These are phyloP conservation scores for Seira musarum DNA, from an alignment of 2,888 invertebrate genomes.

Conservation along the genomic window DNA sequence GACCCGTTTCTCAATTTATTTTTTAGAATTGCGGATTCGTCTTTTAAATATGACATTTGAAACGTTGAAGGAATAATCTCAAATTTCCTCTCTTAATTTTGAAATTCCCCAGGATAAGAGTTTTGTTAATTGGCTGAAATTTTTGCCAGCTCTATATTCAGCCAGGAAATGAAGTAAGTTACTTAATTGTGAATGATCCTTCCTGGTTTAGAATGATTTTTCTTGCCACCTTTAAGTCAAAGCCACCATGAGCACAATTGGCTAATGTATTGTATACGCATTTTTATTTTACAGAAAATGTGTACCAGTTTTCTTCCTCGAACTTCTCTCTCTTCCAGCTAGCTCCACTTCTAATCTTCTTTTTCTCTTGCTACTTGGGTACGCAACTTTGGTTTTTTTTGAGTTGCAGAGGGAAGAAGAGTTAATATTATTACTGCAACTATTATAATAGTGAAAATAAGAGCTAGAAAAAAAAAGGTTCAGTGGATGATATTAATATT, in stretches of 20 bases:
- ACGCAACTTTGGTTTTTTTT: slow-evolving; percentile 42
- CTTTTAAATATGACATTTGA: too few species aligned
- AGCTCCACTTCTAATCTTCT: background rate
- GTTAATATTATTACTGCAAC: slow-evolving; percentile 20
- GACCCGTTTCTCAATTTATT: too few species aligned
- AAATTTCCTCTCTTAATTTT: too few species aligned
- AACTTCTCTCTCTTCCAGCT: slow-evolving; percentile 20
- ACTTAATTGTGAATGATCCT: background rate
- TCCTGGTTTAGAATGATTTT: slow-evolving; percentile 5
- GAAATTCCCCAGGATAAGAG: too few species aligned
- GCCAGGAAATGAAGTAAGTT: too few species aligned
- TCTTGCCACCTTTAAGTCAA: background rate
- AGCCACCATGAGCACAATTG: slow-evolving; percentile 2
- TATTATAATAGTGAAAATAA: slow-evolving; percentile 11
- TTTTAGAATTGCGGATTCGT: too few species aligned
- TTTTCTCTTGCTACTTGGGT: slow-evolving; percentile 47
- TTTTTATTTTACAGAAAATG: background rate
- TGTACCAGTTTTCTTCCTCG: background rate
- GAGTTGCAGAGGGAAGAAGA: background rate
- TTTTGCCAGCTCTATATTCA: too few species aligned
- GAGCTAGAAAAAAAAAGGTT: slow-evolving; percentile 1
- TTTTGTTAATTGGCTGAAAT: too few species aligned
- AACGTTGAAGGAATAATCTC: too few species aligned
- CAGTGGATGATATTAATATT: slow-evolving; percentile 64
- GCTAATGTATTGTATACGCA: background rate